Conservation (phyloP, 2,888 invertebrate genomes). For the Elmis aenea region DNA sequence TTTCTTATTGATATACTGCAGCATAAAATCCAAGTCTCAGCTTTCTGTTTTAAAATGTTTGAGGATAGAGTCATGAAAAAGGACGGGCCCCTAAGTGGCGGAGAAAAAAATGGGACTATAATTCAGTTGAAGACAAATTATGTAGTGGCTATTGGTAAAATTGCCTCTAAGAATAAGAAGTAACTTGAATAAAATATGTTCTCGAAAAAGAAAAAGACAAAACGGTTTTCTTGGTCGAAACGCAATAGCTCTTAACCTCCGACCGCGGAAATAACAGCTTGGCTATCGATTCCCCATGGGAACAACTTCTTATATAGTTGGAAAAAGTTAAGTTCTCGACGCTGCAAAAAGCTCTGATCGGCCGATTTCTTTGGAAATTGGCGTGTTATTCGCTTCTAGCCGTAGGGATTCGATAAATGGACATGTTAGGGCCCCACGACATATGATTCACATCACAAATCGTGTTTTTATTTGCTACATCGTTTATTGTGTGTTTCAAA, state of each 20-base stretch:
- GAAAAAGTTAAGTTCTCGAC: constrained; percentile 32
- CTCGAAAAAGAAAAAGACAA: constrained; percentile 25
- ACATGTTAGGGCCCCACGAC: constrained; percentile 22
- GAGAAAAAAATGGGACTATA: too few relatives aligned
- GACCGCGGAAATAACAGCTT: constrained; percentile 36
- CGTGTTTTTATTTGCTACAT: constrained; percentile 17
- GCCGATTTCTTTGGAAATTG: constrained; percentile 44
- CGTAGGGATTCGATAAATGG: constrained; percentile 34
- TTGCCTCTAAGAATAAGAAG: too few relatives aligned
- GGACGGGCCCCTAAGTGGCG: too few relatives aligned
- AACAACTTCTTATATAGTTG: constrained; percentile 41
- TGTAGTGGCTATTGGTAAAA: too few relatives aligned
- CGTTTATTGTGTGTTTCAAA: constrained; percentile 16
- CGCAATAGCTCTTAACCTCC: constrained; percentile 40
- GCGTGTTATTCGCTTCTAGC: constrained; percentile 42
- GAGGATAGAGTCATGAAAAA: too few relatives aligned
- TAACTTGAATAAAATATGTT: too few relatives aligned
- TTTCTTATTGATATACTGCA: too few relatives aligned
- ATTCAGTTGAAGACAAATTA: too few relatives aligned
- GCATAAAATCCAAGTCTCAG: too few relatives aligned
- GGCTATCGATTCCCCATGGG: constrained; percentile 41
- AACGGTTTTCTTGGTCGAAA: constrained; percentile 33
- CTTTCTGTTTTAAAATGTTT: too few relatives aligned
- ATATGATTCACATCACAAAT: constrained; percentile 23
- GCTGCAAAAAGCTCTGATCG: constrained; percentile 40